Conservation (phyloP, 2,797 vertebrate genomes). For the Cirrhinus mrigala region DNA sequence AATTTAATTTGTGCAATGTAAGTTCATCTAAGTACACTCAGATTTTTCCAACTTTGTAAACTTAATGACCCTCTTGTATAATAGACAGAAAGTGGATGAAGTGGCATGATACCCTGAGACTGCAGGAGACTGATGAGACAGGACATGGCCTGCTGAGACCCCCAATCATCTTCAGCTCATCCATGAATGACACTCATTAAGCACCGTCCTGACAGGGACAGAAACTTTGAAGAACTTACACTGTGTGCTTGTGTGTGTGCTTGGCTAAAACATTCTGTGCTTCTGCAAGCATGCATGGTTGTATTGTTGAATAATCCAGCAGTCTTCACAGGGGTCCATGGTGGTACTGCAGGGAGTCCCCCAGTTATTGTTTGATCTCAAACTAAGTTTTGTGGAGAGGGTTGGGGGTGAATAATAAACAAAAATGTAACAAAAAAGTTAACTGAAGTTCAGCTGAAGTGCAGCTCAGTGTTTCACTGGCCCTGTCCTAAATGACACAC, state of each 20-base stretch:
- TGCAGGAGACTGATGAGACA: slow-evolving; percentile 32
- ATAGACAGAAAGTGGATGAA: slow-evolving; percentile 14
- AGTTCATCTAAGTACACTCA: slow-evolving; percentile 1
- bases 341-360: background rate
- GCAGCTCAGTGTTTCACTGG: no score
- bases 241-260: slow-evolving; percentile 10
- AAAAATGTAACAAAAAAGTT: no score
- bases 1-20: background rate
- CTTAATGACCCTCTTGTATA: slow-evolving; percentile 11
- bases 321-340: background rate
- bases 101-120: slow-evolving; percentile 1
- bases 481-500: no score
- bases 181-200: slow-evolving; percentile 46
- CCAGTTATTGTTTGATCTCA: background rate
- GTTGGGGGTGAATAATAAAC: no score
- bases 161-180: slow-evolving; percentile 44
- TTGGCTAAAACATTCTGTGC: background rate
- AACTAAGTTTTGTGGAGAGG: no score
- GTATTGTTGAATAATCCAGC: background rate
- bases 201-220: slow-evolving; percentile 2
- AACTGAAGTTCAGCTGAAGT: background rate
- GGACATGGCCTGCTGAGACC: background rate
- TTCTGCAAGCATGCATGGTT: slow-evolving; percentile 15
- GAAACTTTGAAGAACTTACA: background rate
- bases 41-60: background rate